Evolutionary conservation across 2,888 invertebrate genomes (phyloP).

Genomic region (Rambutsinella grinnellia): DNA sequence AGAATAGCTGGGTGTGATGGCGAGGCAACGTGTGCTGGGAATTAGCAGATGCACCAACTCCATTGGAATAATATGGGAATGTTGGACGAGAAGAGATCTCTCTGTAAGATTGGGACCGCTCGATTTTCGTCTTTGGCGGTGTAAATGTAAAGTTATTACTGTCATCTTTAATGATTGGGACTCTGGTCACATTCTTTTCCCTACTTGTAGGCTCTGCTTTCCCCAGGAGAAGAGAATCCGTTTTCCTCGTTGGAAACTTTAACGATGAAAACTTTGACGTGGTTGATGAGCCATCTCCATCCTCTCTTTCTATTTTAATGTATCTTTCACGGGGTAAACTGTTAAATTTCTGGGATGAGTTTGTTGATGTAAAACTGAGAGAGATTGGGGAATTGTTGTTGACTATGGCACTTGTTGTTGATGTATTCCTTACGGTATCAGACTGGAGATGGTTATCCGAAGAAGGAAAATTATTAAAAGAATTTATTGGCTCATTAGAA

Average conservation of each 20-base stretch:
- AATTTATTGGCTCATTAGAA: no score
- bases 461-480: no score
- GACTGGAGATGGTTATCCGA: no score
- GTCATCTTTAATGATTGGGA: constrained; percentile 48
- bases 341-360: constrained; percentile 48
- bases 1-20: constrained; percentile 11
- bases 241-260: constrained; percentile 32
- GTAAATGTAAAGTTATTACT: constrained; percentile 34
- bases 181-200: constrained; percentile 49
- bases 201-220: constrained; percentile 17
- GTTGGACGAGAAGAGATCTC: constrained; percentile 54
- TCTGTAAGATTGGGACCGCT: constrained; percentile 54
- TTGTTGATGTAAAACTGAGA: constrained; percentile 34
- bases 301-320: constrained; percentile 58
- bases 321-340: constrained; percentile 59
- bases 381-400: constrained; percentile 44
- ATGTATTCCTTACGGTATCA: not conserved
- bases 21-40: not conserved
- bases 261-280: constrained; percentile 37
- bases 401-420: constrained; percentile 35
- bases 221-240: constrained; percentile 25
- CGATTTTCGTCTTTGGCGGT: constrained; percentile 47
- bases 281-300: constrained; percentile 28
- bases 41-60: not conserved
- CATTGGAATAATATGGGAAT: constrained; percentile 40